phyloP scores from a whole-genome alignment of 1,140 invertebrate species.

The Heliconius melpomene region DNA sequence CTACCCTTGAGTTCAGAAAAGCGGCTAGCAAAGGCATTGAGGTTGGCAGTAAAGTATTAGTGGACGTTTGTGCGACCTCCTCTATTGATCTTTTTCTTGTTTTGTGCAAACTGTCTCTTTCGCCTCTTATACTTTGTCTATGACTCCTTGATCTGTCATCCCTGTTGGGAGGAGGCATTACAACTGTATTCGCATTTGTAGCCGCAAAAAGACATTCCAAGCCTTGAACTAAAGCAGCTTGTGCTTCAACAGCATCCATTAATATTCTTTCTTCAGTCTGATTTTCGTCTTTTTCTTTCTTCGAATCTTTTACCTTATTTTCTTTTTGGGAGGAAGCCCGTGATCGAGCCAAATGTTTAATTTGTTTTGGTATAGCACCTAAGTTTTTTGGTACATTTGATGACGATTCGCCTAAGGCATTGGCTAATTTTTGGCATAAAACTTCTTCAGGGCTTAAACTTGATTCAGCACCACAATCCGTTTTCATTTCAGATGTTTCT shows the following conservation, averaged over 20 bases:
- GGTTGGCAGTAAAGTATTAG: conserved; percentile 83
- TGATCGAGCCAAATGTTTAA: conserved; percentile 76
- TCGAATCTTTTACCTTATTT: conserved; percentile 78
- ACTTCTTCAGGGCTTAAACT: conserved; percentile 51
- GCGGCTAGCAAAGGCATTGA: conserved; percentile 84
- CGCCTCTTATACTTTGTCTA: conserved; percentile 69
- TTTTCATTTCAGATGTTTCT: conserved; percentile 52
- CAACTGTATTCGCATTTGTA: conserved; percentile 78
- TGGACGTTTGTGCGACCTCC: conserved; percentile 84
- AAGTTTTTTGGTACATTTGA: conserved; percentile 82
- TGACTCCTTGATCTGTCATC: conserved; percentile 71
- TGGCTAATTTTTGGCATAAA: conserved; percentile 62
- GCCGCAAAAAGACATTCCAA: conserved; percentile 78
- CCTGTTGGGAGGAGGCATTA: conserved; percentile 73
- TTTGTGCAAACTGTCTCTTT: conserved; percentile 72
- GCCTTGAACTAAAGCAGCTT: conserved; percentile 78
- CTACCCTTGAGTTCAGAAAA: conserved; percentile 83
- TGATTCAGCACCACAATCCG: conserved; percentile 43
- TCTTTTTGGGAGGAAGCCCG: conserved; percentile 78
- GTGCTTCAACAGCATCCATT: conserved; percentile 78
- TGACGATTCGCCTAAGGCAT: conserved; percentile 71
- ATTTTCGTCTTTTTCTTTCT: conserved; percentile 75
- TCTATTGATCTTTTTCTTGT: conserved; percentile 78
- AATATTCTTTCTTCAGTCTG: conserved; percentile 69
- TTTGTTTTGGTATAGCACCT: conserved; percentile 88